Evolutionary conservation across 2,113 vertebrate genomes (phyloP).

Genomic region (Indicator indicator): DNA sequence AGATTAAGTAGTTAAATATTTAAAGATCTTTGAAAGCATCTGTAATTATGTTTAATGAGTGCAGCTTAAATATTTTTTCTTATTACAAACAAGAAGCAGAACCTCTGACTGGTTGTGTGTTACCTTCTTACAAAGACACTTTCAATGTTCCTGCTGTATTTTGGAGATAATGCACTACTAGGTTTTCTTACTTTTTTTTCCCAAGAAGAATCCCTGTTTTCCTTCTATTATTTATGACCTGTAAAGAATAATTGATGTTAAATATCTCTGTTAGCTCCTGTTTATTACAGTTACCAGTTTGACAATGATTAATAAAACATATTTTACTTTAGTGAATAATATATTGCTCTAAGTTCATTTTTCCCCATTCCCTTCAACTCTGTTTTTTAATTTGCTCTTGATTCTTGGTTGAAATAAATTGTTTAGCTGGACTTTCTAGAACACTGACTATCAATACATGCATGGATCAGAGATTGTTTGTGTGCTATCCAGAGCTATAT

Average conservation of each 20-base stretch:
- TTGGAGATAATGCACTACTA: not conserved
- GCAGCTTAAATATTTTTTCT: conserved; percentile 37
- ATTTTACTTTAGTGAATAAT: not conserved
- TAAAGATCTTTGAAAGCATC: conserved; percentile 6
- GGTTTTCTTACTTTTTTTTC: not conserved
- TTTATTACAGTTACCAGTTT: not conserved
- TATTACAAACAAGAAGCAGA: not conserved
- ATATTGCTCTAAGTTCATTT: not conserved
- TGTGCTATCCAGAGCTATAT: not conserved
- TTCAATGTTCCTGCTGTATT: not conserved
- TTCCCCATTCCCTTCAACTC: not conserved
- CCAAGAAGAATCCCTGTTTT: too few species aligned
- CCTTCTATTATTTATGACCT: not conserved
- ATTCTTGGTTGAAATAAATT: not conserved
- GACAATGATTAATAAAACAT: not conserved
- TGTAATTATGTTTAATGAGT: conserved; percentile 21
- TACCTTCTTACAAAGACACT: not conserved
- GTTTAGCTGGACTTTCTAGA: not conserved
- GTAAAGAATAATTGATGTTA: not conserved
- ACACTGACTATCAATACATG: not conserved
- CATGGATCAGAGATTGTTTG: not conserved
- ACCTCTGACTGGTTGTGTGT: not conserved
- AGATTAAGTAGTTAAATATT: conserved; percentile 31
- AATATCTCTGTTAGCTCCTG: not conserved
- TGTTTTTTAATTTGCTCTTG: not conserved